Evolutionary conservation across 2,888 invertebrate species (phyloP).

Genomic region (Pollenia amentaria): DNA sequence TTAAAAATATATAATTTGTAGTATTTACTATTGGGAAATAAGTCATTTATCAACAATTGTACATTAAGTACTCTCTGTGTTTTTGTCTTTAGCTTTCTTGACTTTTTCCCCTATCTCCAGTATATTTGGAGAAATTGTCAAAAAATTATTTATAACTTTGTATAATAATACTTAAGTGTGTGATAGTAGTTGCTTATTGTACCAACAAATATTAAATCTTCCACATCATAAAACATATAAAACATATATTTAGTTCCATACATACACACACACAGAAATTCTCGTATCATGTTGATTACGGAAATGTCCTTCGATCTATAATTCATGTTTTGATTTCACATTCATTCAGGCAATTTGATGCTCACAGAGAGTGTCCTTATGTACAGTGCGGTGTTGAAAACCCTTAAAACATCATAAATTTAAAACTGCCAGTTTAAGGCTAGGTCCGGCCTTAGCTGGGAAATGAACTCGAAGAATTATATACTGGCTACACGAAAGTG

Average conservation of each 20-base stretch:
- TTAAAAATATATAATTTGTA: constrained; percentile 61
- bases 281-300: constrained; percentile 27
- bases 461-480: too few relatives aligned
- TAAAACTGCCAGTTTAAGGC: too few relatives aligned
- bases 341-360: not conserved
- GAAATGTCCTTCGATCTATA: constrained; percentile 40
- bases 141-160: constrained; percentile 68
- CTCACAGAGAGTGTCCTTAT: not conserved
- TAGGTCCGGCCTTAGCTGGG: too few relatives aligned
- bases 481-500: too few relatives aligned
- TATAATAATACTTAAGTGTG: not conserved
- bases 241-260: constrained; percentile 16
- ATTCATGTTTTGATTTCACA: constrained; percentile 32
- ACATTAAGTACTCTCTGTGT: not conserved
- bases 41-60: constrained; percentile 69
- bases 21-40: constrained; percentile 53
- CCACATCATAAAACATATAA: constrained; percentile 60
- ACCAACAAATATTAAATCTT: constrained; percentile 64
- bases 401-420: too few relatives aligned
- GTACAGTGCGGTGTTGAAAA: not conserved
- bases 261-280: not conserved
- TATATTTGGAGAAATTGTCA: constrained; percentile 41
- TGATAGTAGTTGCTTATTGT: constrained; percentile 69
- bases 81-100: not conserved
- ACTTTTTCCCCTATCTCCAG: not conserved